Evolutionary conservation across 2,888 invertebrate genomes (phyloP).

Genomic region (Globia sparganii): DNA sequence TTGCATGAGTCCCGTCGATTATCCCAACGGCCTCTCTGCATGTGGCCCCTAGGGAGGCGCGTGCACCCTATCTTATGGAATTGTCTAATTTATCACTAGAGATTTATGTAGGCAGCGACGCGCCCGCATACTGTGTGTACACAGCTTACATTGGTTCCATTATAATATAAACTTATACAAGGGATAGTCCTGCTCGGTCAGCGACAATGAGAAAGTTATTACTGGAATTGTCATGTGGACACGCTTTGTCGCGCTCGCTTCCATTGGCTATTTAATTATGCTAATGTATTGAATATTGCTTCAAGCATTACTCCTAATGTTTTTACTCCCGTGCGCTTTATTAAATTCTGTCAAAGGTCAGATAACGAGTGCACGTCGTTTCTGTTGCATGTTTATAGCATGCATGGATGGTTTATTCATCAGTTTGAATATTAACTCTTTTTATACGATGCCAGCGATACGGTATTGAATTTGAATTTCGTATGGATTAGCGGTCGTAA

Average conservation of each 20-base stretch:
- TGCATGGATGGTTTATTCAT: slow-evolving; percentile 67
- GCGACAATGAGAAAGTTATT: slow-evolving; percentile 74
- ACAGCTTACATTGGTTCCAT: slow-evolving; percentile 66
- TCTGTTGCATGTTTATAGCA: slow-evolving; percentile 60
- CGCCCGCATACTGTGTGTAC: slow-evolving; percentile 78
- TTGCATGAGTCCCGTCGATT: slow-evolving; percentile 76
- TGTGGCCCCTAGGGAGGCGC: slow-evolving; percentile 71
- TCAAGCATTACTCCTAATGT: slow-evolving; percentile 35
- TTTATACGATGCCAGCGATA: slow-evolving; percentile 58
- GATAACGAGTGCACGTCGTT: slow-evolving; percentile 53
- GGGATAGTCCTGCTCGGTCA: slow-evolving; percentile 61
- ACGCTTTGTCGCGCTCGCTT: slow-evolving; percentile 70
- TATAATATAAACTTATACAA: slow-evolving; percentile 67
- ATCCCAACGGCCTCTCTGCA: slow-evolving; percentile 75
- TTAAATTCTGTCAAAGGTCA: slow-evolving; percentile 70
- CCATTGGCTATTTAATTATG: slow-evolving; percentile 69
- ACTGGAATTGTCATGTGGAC: slow-evolving; percentile 73
- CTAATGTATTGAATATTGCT: slow-evolving; percentile 69
- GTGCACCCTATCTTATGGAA: slow-evolving; percentile 83
- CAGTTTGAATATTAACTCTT: slow-evolving; percentile 64
- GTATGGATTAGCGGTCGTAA: slow-evolving; percentile 59
- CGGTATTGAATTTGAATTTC: slow-evolving; percentile 59
- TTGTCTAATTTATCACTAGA: slow-evolving; percentile 84
- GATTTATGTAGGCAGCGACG: slow-evolving; percentile 83
- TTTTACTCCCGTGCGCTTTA: slow-evolving; percentile 42